Evolutionary conservation across 2,113 vertebrate genomes (phyloP).

Genomic region (Rhinoderma darwinii): DNA sequence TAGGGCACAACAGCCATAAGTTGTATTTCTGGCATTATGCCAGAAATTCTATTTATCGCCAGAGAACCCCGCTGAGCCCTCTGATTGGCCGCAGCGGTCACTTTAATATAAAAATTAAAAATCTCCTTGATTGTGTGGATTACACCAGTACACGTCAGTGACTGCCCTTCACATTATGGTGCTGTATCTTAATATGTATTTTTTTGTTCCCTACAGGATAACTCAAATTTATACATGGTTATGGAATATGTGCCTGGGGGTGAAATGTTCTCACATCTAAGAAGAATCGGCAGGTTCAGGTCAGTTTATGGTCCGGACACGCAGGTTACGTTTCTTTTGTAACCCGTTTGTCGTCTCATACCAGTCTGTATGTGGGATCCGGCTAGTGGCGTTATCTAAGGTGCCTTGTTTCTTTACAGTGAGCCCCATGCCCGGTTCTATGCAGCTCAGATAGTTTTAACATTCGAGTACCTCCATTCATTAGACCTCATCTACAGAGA

Average conservation of each 20-base stretch:
- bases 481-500: slow-evolving; percentile 99
- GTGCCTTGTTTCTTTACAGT: slow-evolving; percentile 72
- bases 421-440: slow-evolving; percentile 98
- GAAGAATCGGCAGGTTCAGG: slow-evolving; percentile 99
- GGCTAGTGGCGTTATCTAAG: neutral
- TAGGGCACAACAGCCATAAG: too few species aligned
- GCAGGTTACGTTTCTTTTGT: slow-evolving; percentile 13
- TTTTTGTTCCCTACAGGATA: slow-evolving; percentile 80
- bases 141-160: too few species aligned
- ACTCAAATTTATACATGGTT: slow-evolving; percentile 99
- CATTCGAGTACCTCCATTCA: slow-evolving; percentile 99
- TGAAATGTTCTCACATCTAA: slow-evolving; percentile 99
- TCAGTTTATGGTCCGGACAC: slow-evolving; percentile 64
- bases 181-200: neutral
- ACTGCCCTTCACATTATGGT: too few species aligned
- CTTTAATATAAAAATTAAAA: too few species aligned
- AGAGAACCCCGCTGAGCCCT: too few species aligned
- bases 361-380: neutral
- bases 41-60: too few species aligned
- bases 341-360: neutral
- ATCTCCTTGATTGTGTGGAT: too few species aligned
- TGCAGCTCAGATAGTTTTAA: slow-evolving; percentile 99
- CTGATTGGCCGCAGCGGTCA: too few species aligned
- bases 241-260: slow-evolving; percentile 99
- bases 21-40: too few species aligned